Conservation (phyloP, 2,888 invertebrate genomes). For the Drosophila austrosaltans region DNA sequence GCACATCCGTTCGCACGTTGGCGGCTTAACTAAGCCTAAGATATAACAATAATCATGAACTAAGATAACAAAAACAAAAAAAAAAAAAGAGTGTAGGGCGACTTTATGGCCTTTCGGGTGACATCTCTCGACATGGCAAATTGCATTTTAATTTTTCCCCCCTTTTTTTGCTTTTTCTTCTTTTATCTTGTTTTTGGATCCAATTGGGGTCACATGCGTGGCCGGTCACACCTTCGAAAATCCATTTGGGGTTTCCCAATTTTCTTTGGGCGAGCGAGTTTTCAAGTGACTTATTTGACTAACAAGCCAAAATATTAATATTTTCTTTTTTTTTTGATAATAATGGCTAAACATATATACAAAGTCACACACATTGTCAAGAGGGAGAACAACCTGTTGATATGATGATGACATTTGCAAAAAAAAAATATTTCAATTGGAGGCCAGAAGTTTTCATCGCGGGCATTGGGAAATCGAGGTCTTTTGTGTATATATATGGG, state of each 20-base stretch:
- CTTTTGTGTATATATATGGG: slow-evolving; percentile 19
- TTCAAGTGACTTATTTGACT: slow-evolving; percentile 62
- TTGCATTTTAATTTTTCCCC: slow-evolving; percentile 52
- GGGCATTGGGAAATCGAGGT: slow-evolving; percentile 13
- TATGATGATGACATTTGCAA: slow-evolving; percentile 65
- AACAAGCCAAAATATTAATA: slow-evolving; percentile 57
- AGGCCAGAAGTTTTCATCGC: slow-evolving; percentile 60
- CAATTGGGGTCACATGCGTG: slow-evolving; percentile 78
- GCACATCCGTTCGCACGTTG: slow-evolving; percentile 76
- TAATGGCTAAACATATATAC: slow-evolving; percentile 69
- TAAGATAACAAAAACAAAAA: slow-evolving; percentile 1
- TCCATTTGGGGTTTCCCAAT: slow-evolving; percentile 58
- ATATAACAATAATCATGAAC: neutral
- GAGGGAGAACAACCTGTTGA: slow-evolving; percentile 34
- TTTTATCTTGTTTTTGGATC: slow-evolving; percentile 42
- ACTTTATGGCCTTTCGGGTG: slow-evolving; percentile 56
- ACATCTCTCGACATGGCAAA: slow-evolving; percentile 63
- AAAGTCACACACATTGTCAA: slow-evolving; percentile 19
- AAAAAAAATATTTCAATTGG: slow-evolving; percentile 46
- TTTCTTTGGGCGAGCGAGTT: slow-evolving; percentile 45
- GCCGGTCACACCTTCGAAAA: slow-evolving; percentile 65
- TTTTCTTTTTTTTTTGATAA: slow-evolving; percentile 47
- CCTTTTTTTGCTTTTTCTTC: neutral
- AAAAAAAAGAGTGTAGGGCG: slow-evolving; percentile 19
- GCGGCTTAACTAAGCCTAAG: slow-evolving; percentile 23